A percentile compares a stretch with the other conserved stretches of the same genome.
phyloP scores from a whole-genome alignment of 2,113 vertebrate genomes.

The Clarias gariepinus region DNA sequence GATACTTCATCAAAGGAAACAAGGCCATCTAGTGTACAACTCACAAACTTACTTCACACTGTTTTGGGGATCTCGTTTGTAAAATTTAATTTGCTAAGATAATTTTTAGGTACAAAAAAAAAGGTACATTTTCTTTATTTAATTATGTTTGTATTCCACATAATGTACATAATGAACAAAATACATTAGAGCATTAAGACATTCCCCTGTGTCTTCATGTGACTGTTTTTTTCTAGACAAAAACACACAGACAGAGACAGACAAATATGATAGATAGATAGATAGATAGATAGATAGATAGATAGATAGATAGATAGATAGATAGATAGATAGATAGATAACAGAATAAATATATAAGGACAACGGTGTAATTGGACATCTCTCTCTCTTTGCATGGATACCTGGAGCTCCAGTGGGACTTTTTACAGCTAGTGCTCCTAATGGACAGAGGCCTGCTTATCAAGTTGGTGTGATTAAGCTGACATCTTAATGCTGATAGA shows the following conservation, averaged over 20 bases:
- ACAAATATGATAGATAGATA: too few species aligned
- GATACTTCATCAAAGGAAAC: background rate
- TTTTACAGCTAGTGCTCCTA: background rate
- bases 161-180: background rate
- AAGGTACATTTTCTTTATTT: background rate
- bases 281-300: too few species aligned
- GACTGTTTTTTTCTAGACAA: too few species aligned
- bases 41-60: background rate
- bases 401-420: background rate
- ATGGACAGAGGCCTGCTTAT: background rate
- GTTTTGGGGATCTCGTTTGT: background rate
- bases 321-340: background rate
- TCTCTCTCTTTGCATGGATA: background rate
- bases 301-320: too few species aligned
- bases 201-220: background rate
- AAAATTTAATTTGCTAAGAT: background rate
- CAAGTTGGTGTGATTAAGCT: background rate
- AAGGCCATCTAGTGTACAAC: conserved; percentile 49
- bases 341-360: background rate
- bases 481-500: background rate
- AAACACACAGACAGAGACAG: too few species aligned
- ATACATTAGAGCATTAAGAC: background rate
- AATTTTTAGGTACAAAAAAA: too few species aligned
- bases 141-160: background rate
- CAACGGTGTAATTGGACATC: background rate